Evolutionary conservation across 1,140 invertebrate genomes (phyloP), one percentile per base, ranked within the genome.

Genomic region (Magallana ariakensis): DNA sequence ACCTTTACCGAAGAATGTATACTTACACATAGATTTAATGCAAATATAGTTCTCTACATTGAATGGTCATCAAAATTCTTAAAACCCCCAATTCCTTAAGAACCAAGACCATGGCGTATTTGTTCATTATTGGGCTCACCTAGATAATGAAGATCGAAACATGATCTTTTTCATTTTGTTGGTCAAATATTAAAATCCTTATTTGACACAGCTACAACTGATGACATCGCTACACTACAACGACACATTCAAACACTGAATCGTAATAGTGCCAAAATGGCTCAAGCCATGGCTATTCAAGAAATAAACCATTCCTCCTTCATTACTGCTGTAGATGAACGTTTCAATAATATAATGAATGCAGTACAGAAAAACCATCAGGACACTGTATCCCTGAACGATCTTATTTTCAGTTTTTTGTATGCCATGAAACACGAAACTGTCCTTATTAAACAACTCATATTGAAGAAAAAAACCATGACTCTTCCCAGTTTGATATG

Each of bases 171-270:
- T 15, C 26, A 81, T 54, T 86, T 86, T 22, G 19, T 86, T 82
- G 85, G 85, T 13, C 5, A 57, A 22, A 83, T 87, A 19, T 66
- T 81, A 3, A 87, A 87, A 75, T 87, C 80, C 16, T 58, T 87
- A 8, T 87, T 87, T 87, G 86, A 81, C 9, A 87, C 86, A 1
- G 86, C 86, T 2, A 87, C 86, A 55, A 33, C 80, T 55, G 55
- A 66, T 11, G 86, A 87, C 19, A 54, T 87, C 19, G 19, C 62
- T 6, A 56, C 53, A 6, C 58, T 83, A 6, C 16, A 60, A 60
- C 33, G 53, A 58, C 85, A 82, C 46, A 82, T 86, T 55, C 53
- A 86, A 46, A 53, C 33, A 26, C 22, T 82, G 15, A 82, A 46
- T 55, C 22, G 26, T 13, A 62, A 86, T 46, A 82, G 66, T 83